These are phyloP conservation scores for Carpatolechia fugitivella DNA, from an alignment of 2,888 invertebrate species.

Conservation along the genomic window DNA sequence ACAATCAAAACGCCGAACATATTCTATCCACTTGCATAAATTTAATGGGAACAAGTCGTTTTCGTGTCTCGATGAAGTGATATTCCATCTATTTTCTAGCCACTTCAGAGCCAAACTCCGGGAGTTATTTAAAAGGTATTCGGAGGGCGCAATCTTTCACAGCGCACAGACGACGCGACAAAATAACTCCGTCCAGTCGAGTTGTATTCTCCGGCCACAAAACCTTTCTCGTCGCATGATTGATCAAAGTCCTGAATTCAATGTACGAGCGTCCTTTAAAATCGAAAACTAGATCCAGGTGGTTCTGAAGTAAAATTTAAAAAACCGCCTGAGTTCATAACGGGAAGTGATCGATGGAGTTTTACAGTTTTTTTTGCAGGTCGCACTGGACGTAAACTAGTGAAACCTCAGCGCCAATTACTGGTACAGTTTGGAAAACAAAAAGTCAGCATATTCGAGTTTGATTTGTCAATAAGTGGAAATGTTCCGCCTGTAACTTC, in stretches of 20 bases:
- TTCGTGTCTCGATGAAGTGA: background rate
- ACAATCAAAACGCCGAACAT: too few relatives aligned
- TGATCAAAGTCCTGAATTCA: constrained; percentile 70
- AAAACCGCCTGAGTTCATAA: background rate
- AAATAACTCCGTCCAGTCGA: constrained; percentile 61
- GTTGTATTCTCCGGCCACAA: constrained; percentile 65
- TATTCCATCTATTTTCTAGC: constrained; percentile 21
- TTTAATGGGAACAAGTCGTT: constrained; percentile 1
- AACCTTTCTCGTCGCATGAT: constrained; percentile 70
- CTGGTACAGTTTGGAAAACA: background rate
- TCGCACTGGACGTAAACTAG: background rate
- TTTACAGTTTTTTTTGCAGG: background rate
- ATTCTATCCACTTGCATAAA: background rate
- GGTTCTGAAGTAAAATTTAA: background rate
- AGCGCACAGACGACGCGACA: constrained; percentile 55
- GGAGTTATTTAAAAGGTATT: constrained; percentile 62
- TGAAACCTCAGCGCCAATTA: constrained; percentile 5
- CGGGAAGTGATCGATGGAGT: constrained; percentile 1
- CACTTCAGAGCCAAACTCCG: constrained; percentile 40
- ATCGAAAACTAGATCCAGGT: constrained; percentile 29
- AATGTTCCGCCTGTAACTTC: background rate
- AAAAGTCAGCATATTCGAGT: constrained; percentile 2
- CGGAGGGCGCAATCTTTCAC: constrained; percentile 58
- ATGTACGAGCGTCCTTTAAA: constrained; percentile 48
- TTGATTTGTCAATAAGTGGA: constrained; percentile 1